phyloP scores from a whole-genome alignment of 2,113 vertebrate genomes.

The Climacteris rufus region DNA sequence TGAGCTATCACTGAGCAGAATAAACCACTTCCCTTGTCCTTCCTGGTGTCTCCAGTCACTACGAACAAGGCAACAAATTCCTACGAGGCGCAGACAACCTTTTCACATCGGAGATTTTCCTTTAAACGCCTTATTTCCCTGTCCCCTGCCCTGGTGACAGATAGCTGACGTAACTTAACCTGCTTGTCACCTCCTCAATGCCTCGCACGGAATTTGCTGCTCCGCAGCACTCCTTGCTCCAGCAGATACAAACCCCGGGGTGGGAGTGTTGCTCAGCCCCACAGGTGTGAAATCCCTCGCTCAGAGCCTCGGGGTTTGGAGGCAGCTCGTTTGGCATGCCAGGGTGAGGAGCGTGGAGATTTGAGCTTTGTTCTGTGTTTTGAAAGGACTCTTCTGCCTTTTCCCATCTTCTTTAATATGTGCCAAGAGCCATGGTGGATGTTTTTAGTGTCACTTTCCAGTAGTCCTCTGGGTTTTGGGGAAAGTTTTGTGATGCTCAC shows the following conservation, averaged over 20 bases:
- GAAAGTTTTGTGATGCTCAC: fast-evolving
- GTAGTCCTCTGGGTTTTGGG: background rate
- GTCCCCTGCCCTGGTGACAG: background rate
- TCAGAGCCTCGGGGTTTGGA: background rate
- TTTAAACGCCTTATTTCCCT: background rate
- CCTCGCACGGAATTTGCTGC: background rate
- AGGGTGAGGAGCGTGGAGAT: background rate
- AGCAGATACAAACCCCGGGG: background rate
- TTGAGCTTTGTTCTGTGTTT: background rate
- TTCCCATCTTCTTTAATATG: background rate
- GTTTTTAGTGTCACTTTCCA: background rate
- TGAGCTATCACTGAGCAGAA: background rate
- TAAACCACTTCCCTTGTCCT: background rate
- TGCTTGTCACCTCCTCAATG: background rate
- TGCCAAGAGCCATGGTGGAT: fast-evolving
- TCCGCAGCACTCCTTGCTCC: too few species aligned
- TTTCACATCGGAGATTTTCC: background rate
- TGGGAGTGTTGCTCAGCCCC: fast-evolving
- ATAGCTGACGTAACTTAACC: background rate
- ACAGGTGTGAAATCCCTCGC: fast-evolving
- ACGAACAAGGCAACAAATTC: background rate
- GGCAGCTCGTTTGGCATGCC: background rate
- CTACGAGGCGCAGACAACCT: background rate
- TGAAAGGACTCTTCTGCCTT: background rate
- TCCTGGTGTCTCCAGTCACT: background rate